These are phyloP conservation scores for Ctenopoma multispine DNA, from an alignment of 2,797 vertebrate species.

Conservation along the genomic window DNA sequence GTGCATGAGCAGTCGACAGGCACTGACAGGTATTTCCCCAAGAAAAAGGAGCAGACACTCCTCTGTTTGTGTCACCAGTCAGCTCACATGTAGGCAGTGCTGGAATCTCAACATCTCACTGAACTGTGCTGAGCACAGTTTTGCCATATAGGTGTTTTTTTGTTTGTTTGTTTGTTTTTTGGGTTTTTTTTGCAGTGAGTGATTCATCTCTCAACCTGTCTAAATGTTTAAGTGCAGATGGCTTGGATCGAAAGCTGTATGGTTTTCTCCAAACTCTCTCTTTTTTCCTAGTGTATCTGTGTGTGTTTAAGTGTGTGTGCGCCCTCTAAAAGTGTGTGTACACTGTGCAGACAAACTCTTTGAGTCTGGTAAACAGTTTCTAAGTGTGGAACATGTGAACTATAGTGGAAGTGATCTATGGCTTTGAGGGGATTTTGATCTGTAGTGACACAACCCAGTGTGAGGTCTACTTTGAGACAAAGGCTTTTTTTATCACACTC, in stretches of 20 bases:
- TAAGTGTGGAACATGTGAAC: conserved; percentile 80
- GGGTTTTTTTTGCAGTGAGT: conserved; percentile 6
- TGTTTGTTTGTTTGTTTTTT: conserved; percentile 25
- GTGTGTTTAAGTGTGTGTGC: conserved; percentile 20
- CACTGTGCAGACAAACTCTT: conserved; percentile 56
- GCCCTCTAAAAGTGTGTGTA: conserved; percentile 25
- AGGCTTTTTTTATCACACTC: conserved; percentile 47
- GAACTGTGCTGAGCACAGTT: conserved; percentile 49
- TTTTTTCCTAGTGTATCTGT: conserved; percentile 33
- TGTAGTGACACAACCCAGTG: conserved; percentile 81
- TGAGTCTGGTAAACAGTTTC: conserved; percentile 80
- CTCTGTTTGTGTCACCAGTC: conserved; percentile 74
- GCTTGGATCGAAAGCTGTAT: conserved; percentile 46
- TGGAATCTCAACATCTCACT: conserved; percentile 55
- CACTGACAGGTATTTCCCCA: conserved; percentile 77
- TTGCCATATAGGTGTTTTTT: conserved; percentile 55
- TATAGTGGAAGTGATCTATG: conserved; percentile 82
- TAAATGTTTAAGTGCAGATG: conserved; percentile 71
- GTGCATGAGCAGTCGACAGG: conserved; percentile 62
- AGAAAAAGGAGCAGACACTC: conserved; percentile 69
- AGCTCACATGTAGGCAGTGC: conserved; percentile 69
- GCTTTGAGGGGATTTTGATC: conserved; percentile 83
- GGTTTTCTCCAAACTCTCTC: conserved; percentile 26
- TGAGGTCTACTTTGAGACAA: conserved; percentile 81
- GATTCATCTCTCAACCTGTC: conserved; percentile 56